These are phyloP conservation scores for Petrocephalus microphthalmus DNA, from an alignment of 2,113 vertebrate species.

Conservation along the genomic window DNA sequence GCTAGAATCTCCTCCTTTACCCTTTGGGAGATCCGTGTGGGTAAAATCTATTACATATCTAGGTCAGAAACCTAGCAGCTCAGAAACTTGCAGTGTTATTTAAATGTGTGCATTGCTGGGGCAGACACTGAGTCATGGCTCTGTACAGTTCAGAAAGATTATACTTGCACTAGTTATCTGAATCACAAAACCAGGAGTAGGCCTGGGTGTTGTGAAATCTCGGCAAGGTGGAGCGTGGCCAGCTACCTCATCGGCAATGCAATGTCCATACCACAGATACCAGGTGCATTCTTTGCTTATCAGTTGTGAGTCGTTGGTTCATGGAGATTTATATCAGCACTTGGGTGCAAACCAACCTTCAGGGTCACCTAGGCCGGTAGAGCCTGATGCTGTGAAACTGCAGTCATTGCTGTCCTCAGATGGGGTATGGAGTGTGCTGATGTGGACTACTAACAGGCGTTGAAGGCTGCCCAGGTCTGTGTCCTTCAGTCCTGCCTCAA, in stretches of 20 bases:
- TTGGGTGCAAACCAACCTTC: conserved; percentile 43
- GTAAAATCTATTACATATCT: neutral
- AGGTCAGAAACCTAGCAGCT: neutral
- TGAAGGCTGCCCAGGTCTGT: conserved; percentile 65
- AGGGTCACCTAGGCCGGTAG: conserved; percentile 34
- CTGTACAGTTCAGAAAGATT: neutral
- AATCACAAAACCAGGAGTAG: neutral
- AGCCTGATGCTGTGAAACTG: conserved; percentile 29
- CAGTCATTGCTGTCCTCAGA: conserved; percentile 39
- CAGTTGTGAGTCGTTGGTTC: neutral
- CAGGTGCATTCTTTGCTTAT: neutral
- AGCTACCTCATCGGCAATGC: neutral
- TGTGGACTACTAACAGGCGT: conserved; percentile 71
- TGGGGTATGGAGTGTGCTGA: conserved; percentile 46
- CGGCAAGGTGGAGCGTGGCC: neutral
- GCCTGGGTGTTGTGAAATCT: too few relatives aligned
- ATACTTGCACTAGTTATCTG: neutral
- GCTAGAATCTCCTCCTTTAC: neutral
- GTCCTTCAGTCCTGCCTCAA: conserved; percentile 70
- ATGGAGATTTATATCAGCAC: neutral
- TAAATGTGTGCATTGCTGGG: neutral
- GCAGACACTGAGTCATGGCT: neutral
- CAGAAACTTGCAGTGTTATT: neutral
- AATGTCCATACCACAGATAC: neutral
- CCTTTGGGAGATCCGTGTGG: neutral